Evolutionary conservation across 1,140 invertebrate genomes (phyloP), one percentile per base, ranked within the genome.

Genomic region (Triops cancriformis): DNA sequence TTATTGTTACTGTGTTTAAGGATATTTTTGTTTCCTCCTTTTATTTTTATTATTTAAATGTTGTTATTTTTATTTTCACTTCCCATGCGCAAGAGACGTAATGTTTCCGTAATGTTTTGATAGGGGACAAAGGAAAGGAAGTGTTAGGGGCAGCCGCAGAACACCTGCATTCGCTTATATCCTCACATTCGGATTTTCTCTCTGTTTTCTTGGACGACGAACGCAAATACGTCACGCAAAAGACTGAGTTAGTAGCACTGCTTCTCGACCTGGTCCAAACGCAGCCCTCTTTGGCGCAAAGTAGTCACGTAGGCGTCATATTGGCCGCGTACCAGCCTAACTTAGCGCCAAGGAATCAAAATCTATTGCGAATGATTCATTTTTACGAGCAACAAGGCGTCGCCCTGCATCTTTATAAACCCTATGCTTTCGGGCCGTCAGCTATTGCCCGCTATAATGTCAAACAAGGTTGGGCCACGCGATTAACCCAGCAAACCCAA

Each of bases 351-450:
- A 43, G 72, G 5, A 73, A 78, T 78, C 77, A 78, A 43, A 26
- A 76, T 64, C 51, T 72, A 72, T 78, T 79, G 45, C 28, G 87
- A 85, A 84, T 92, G 80, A 82, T 92, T 42, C 85, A 88, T 31
- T 85, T 87, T 79, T 92, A 91, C 81, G 91, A 92, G 83, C 83
- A 82, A 42, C 85, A 87, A 74, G 86, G 86, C 18, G 84, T 89
- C 45, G 28, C 43, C 51, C 75, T 76, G 64, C 82, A 80, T 73
- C 74, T 82, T 82, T 82, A 89, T 81, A 89, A 90, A 79, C 93
- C 93, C 14, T 94, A 91, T 81, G 85, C 94, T 0, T 94, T 91
- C 89, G 92, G 93, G 7, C 88, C 89, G 82, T 88, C 89, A 18
- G 93, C 92, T 0, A 89, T 91, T 12, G 89, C 88, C 42, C 89